Conservation (phyloP, 2,797 vertebrate species). For the Eulemur albifrons region DNA sequence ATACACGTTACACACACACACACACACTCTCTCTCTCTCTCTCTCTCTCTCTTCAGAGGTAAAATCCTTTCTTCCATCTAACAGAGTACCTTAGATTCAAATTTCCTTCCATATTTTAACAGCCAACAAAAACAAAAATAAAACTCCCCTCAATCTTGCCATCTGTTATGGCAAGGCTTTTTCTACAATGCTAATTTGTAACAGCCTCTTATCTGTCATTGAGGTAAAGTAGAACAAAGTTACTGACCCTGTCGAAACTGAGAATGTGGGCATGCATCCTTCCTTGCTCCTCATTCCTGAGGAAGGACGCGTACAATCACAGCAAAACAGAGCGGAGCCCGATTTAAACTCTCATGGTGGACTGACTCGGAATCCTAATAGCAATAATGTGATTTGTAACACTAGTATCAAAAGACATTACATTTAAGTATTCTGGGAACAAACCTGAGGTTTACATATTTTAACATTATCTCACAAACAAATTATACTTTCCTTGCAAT, state of each 20-base stretch:
- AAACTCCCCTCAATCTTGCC: background rate
- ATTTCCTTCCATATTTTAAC: background rate
- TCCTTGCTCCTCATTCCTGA: background rate
- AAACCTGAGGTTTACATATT: background rate
- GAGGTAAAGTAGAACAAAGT: background rate
- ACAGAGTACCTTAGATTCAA: background rate
- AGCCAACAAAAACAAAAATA: background rate
- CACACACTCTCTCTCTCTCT: background rate
- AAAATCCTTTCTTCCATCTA: background rate
- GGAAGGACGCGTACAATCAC: accelerated
- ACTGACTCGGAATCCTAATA: background rate
- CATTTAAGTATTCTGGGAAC: background rate
- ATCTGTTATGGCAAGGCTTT: background rate
- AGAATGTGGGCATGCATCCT: background rate
- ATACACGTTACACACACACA: background rate
- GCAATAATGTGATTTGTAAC: background rate
- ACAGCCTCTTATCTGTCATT: background rate
- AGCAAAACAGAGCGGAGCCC: background rate
- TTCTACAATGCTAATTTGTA: background rate
- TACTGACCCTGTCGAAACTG: background rate
- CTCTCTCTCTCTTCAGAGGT: background rate
- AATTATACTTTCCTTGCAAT: background rate
- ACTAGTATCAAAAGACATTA: background rate
- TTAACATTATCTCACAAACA: slow-evolving; percentile 19
- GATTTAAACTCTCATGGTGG: background rate